Conservation (phyloP, 2,113 vertebrate genomes). For the Myiopsitta monachus region DNA sequence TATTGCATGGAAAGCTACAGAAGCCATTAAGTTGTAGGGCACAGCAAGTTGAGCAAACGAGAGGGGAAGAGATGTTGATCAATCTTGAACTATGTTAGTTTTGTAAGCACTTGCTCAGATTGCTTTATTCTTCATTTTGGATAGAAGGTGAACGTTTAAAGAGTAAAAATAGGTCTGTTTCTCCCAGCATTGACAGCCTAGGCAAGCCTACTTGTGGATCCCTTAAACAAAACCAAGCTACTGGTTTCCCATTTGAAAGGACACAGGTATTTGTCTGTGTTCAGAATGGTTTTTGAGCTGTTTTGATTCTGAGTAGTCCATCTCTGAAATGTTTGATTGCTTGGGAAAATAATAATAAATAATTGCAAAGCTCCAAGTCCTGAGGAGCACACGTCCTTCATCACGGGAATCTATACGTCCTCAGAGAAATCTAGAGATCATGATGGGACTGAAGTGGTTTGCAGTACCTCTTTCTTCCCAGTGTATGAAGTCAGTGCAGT, state of each 20-base stretch:
- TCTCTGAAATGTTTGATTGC: neutral
- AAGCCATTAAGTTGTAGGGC: neutral
- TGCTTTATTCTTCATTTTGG: neutral
- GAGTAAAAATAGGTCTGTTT: neutral
- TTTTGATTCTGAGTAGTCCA: neutral
- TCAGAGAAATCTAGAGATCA: neutral
- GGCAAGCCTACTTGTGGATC: neutral
- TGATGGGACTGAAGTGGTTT: neutral
- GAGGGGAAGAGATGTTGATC: neutral
- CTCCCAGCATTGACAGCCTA: neutral
- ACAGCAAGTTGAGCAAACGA: neutral
- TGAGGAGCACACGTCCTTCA: neutral
- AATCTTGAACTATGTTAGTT: neutral
- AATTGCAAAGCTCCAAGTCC: neutral
- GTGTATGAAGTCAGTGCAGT: neutral
- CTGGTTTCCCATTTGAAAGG: neutral
- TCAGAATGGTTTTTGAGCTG: neutral
- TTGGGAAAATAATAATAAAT: neutral
- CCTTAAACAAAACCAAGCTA: neutral
- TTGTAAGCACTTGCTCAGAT: neutral
- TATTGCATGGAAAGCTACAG: neutral
- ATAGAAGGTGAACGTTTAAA: neutral
- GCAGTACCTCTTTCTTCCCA: neutral
- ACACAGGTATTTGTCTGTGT: neutral
- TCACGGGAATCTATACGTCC: neutral